These are phyloP conservation scores for Caenorhabditis sp. DNA, from an alignment of 2,888 invertebrate species.

Conservation along the genomic window DNA sequence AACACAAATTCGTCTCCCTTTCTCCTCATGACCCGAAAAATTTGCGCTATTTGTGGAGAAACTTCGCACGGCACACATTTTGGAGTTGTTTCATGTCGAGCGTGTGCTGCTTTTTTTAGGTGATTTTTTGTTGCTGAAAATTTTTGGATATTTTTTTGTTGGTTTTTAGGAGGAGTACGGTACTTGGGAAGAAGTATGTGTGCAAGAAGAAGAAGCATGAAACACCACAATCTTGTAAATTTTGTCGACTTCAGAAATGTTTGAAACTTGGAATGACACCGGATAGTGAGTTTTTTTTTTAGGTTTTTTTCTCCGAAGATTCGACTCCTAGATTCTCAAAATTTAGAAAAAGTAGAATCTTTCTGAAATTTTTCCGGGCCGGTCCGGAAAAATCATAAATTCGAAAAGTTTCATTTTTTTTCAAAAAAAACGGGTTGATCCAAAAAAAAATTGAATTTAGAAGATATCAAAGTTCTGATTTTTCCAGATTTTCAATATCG, in stretches of 20 bases:
- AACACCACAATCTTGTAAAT: conserved; percentile 36
- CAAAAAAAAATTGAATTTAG: too few relatives aligned
- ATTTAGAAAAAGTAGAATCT: too few relatives aligned
- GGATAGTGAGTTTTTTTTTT: conserved; percentile 24
- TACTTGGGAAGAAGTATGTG: conserved; percentile 34
- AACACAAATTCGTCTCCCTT: background rate
- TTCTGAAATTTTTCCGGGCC: too few relatives aligned
- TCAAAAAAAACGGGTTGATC: too few relatives aligned
- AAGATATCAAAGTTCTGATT: too few relatives aligned
- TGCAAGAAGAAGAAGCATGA: conserved; percentile 38
- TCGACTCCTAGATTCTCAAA: too few relatives aligned
- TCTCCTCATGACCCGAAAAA: conserved; percentile 1
- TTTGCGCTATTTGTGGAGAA: conserved; percentile 36
- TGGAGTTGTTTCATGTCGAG: conserved; percentile 44
- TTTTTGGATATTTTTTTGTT: background rate
- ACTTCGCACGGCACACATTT: conserved; percentile 47
- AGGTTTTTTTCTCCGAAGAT: too few relatives aligned
- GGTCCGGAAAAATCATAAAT: too few relatives aligned
- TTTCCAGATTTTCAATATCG: too few relatives aligned
- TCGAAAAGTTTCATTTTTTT: too few relatives aligned
- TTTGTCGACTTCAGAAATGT: conserved; percentile 46
- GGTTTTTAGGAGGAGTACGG: conserved; percentile 33
- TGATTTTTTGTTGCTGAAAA: conserved; percentile 9
- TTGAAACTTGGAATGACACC: conserved; percentile 42
- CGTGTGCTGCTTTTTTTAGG: conserved; percentile 51